These are phyloP conservation scores for Cantharis rufa DNA, from an alignment of 2,888 invertebrate species.

Conservation along the genomic window DNA sequence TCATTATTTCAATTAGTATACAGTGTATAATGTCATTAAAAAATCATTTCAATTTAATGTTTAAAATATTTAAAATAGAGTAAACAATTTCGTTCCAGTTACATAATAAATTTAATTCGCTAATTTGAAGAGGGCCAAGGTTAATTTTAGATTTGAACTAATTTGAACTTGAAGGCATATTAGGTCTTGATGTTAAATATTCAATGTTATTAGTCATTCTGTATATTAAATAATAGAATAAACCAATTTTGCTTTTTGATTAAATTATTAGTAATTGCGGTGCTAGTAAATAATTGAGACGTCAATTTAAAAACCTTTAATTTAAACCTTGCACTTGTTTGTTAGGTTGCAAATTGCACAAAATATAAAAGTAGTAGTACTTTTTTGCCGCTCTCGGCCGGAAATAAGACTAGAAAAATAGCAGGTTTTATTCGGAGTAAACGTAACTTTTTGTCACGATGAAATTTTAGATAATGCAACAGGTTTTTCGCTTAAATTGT, in stretches of 20 bases:
- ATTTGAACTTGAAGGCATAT: conserved; percentile 9
- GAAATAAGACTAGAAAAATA: too few species aligned
- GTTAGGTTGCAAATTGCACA: too few species aligned
- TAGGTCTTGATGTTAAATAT: conserved; percentile 7
- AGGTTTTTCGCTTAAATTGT: not conserved
- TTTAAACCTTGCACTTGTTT: not conserved
- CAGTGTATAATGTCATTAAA: not conserved
- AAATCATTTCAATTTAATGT: not conserved
- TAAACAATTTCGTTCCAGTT: not conserved
- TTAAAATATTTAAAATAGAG: not conserved
- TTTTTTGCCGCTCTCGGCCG: too few species aligned
- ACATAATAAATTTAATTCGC: conserved; percentile 2
- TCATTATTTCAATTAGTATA: not conserved
- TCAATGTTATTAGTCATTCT: not conserved
- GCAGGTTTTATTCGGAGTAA: too few species aligned
- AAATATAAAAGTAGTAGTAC: too few species aligned
- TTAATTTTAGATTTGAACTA: conserved; percentile 9
- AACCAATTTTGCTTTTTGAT: not conserved
- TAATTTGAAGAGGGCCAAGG: conserved; percentile 3
- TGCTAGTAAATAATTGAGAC: not conserved
- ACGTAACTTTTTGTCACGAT: too few species aligned
- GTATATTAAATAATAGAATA: not conserved
- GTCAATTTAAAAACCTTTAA: not conserved
- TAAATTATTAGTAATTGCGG: not conserved
- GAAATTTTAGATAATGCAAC: too few species aligned